Conservation (phyloP, 2,888 invertebrate species). For the Lobophora halterata region DNA sequence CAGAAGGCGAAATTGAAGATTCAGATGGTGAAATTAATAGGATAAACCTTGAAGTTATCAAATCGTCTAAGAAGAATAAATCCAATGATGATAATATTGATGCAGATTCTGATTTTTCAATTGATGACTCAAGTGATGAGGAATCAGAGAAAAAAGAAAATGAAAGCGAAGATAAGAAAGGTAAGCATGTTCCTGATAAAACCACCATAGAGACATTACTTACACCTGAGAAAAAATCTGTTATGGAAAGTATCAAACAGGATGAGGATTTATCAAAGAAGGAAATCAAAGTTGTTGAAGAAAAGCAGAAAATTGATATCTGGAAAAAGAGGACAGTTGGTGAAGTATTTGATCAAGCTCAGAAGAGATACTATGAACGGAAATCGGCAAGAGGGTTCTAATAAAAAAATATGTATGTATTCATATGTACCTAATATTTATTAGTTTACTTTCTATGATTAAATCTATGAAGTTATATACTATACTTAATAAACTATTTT, state of each 20-base stretch:
- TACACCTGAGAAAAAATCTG: constrained; percentile 36
- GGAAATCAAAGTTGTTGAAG: constrained; percentile 29
- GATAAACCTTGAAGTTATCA: constrained; percentile 61
- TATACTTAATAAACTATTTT: constrained; percentile 6
- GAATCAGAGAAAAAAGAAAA: constrained; percentile 44
- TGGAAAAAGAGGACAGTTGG: constrained; percentile 94
- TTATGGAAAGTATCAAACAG: constrained; percentile 25
- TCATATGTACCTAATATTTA: too few relatives aligned
- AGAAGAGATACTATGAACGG: constrained; percentile 87
- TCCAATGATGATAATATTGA: constrained; percentile 82
- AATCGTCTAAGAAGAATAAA: constrained; percentile 60
- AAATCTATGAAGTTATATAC: too few relatives aligned
- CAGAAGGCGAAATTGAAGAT: constrained; percentile 66
- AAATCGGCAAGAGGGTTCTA: constrained; percentile 79
- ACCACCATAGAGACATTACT: constrained; percentile 22
- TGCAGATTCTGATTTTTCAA: constrained; percentile 87
- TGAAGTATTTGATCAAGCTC: constrained; percentile 86
- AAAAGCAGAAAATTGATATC: constrained; percentile 83
- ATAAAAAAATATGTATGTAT: constrained; percentile 3
- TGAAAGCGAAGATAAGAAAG: constrained; percentile 24
- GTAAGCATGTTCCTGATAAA: constrained; percentile 22
- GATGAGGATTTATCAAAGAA: constrained; percentile 27
- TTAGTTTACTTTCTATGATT: too few relatives aligned
- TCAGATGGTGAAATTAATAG: constrained; percentile 75
- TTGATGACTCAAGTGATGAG: constrained; percentile 82